Conservation (phyloP, 2,113 vertebrate species). For the Etheostoma cragini region DNA sequence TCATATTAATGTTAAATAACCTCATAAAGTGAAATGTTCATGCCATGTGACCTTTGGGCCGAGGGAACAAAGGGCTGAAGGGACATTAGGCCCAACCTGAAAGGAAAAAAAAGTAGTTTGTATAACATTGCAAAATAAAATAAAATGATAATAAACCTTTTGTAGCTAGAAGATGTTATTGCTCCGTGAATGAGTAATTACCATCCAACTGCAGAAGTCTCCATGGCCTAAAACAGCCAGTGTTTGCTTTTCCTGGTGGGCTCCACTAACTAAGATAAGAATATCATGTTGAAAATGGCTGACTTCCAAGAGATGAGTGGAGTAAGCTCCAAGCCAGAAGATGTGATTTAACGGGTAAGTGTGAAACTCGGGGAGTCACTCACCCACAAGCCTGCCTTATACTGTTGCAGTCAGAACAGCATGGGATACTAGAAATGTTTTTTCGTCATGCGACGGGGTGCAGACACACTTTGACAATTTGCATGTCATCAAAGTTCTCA, state of each 20-base stretch:
- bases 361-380: slow-evolving; percentile 66
- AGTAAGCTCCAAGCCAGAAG: slow-evolving; percentile 65
- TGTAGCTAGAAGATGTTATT: slow-evolving; percentile 11
- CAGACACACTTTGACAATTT: slow-evolving; percentile 46
- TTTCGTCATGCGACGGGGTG: slow-evolving; percentile 40
- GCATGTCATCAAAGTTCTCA: slow-evolving; percentile 46
- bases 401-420: slow-evolving; percentile 31
- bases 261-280: slow-evolving; percentile 68
- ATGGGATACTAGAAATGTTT: slow-evolving; percentile 45
- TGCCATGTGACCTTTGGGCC: neutral
- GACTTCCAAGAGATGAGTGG: slow-evolving; percentile 65
- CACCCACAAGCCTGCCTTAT: slow-evolving; percentile 46
- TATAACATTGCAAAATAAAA: slow-evolving; percentile 23
- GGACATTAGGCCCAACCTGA: slow-evolving; percentile 22
- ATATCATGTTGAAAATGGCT: slow-evolving; percentile 69
- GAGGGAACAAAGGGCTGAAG: slow-evolving; percentile 37
- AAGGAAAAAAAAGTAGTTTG: slow-evolving; percentile 2
- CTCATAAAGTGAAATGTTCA: too few species aligned
- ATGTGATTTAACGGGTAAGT: slow-evolving; percentile 72
- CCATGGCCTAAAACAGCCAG: slow-evolving; percentile 47
- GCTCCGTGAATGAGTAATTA: slow-evolving; percentile 27
- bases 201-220: slow-evolving; percentile 33
- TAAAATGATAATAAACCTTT: slow-evolving; percentile 23
- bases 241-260: slow-evolving; percentile 60
- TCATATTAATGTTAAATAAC: too few species aligned